These are phyloP conservation scores for Turnix velox DNA, from an alignment of 2,113 vertebrate genomes.

Conservation along the genomic window DNA sequence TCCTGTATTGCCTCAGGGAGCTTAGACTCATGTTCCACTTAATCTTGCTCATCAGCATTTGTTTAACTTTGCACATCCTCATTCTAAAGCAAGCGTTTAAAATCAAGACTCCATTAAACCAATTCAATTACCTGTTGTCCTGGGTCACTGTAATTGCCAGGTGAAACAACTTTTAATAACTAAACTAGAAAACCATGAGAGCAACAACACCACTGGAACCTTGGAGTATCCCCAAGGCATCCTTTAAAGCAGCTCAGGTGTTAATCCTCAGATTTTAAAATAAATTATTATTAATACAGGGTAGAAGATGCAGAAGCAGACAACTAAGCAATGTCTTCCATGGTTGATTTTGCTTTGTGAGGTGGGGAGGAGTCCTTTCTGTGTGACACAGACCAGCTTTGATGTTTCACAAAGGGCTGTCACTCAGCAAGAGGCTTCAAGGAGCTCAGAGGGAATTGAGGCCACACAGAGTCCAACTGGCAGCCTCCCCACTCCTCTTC, in stretches of 20 bases:
- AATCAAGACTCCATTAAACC: constrained; percentile 44
- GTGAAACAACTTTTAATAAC: constrained; percentile 18
- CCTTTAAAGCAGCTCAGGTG: constrained; percentile 7
- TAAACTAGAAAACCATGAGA: constrained; percentile 9
- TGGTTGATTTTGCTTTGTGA: neutral
- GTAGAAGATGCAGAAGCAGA: neutral
- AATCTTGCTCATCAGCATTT: constrained; percentile 42
- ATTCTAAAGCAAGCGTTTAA: constrained; percentile 25
- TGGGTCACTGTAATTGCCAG: neutral
- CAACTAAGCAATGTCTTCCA: constrained; percentile 2
- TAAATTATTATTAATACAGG: neutral
- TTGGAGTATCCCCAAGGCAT: neutral
- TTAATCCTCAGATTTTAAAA: constrained; percentile 29
- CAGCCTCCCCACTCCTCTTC: neutral
- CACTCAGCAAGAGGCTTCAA: neutral
- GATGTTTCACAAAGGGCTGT: neutral
- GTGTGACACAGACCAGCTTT: neutral
- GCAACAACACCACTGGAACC: neutral
- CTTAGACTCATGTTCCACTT: constrained; percentile 28
- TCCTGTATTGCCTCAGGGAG: neutral
- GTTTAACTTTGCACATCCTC: constrained; percentile 7
- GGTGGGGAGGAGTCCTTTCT: neutral
- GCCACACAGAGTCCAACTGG: neutral
- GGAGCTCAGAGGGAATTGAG: neutral
- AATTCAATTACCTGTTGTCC: constrained; percentile 32